phyloP scores from a whole-genome alignment of 2,888 invertebrate genomes.

The Mesochorus sp. region DNA sequence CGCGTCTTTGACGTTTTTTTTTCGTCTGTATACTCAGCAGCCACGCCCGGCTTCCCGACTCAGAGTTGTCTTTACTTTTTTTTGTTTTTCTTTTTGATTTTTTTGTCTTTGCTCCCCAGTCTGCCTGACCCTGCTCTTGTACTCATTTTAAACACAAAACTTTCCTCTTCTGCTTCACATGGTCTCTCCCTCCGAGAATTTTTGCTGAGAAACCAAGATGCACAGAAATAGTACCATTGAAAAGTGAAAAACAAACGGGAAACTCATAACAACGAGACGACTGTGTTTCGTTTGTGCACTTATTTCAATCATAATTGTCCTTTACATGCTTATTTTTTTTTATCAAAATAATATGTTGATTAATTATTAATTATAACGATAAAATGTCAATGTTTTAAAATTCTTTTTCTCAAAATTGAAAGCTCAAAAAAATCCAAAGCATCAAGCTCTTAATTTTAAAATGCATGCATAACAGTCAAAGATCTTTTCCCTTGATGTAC shows the following conservation, averaged over 20 bases:
- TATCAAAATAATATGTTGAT: neutral
- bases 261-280: conserved; percentile 19
- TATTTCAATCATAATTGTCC: neutral
- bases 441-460: conserved; percentile 14
- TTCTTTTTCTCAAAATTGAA: no score
- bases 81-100: conserved; percentile 33
- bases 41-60: conserved; percentile 42
- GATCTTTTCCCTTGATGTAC: neutral
- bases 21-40: conserved; percentile 40
- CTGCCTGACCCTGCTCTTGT: conserved; percentile 23
- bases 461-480: conserved; percentile 3
- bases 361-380: neutral
- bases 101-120: conserved; percentile 42
- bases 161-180: conserved; percentile 15
- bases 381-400: neutral
- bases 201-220: conserved; percentile 41
- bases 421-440: neutral
- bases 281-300: conserved; percentile 1
- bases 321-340: neutral
- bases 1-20: conserved; percentile 56
- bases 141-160: conserved; percentile 52
- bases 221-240: conserved; percentile 47
- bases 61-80: conserved; percentile 8
- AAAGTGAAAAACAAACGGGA: conserved; percentile 26
- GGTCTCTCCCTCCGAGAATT: conserved; percentile 27